phyloP scores from a whole-genome alignment of 1,140 invertebrate species.

The Globodera rostochiensis region DNA sequence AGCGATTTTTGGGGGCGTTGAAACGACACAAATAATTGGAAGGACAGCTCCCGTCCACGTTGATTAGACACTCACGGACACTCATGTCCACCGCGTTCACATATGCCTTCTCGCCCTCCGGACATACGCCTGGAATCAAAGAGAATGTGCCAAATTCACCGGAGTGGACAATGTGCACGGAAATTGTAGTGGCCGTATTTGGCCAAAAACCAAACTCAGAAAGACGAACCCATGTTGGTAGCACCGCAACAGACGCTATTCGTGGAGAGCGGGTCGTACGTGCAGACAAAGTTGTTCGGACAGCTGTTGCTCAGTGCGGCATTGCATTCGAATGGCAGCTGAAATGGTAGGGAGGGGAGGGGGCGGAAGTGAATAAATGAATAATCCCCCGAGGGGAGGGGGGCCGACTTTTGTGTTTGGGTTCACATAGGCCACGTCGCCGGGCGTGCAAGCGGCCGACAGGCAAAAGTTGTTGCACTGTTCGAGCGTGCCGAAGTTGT shows the following conservation, averaged over 20 bases:
- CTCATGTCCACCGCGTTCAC: slow-evolving; percentile 63
- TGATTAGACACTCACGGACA: slow-evolving; percentile 61
- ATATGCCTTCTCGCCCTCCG: slow-evolving; percentile 64
- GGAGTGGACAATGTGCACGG: too few relatives aligned
- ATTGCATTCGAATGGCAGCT: slow-evolving; percentile 62
- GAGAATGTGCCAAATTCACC: too few relatives aligned
- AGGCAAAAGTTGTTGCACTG: slow-evolving; percentile 65
- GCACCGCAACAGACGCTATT: slow-evolving; percentile 64
- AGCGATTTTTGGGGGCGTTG: slow-evolving; percentile 59
- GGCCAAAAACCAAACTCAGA: neutral
- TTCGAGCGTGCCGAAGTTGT: slow-evolving; percentile 62
- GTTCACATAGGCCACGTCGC: slow-evolving; percentile 64
- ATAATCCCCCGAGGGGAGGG: neutral
- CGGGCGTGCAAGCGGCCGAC: slow-evolving; percentile 63
- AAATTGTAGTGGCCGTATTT: too few relatives aligned
- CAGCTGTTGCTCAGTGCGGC: slow-evolving; percentile 62
- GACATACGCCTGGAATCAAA: slow-evolving; percentile 56
- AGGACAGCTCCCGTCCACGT: slow-evolving; percentile 61
- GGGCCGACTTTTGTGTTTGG: slow-evolving; percentile 56
- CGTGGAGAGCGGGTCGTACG: slow-evolving; percentile 60
- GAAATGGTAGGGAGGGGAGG: neutral
- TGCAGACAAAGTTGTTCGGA: slow-evolving; percentile 60
- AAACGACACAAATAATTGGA: slow-evolving; percentile 62
- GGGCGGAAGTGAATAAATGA: neutral
- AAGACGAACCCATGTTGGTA: slow-evolving; percentile 58